Base-by-base conservation (phyloP, 2,888 invertebrate species). In the Cephus runcator region DNA sequence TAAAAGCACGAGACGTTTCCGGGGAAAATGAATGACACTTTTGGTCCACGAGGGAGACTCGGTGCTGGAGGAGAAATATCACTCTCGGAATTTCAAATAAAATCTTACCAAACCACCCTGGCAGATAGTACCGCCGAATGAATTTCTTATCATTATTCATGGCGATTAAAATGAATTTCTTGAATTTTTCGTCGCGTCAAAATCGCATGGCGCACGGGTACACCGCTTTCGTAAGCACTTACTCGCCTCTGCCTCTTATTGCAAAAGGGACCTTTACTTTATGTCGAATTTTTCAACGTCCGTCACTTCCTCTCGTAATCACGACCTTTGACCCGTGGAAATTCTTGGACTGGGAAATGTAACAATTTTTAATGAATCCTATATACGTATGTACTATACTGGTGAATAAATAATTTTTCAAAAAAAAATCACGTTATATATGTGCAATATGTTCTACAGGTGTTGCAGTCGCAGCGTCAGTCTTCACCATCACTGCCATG, bases 401-500 rank as follows among this genome's bases (percentile, higher is more conserved):
- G 12, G 12, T 12, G 15, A 40, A 40, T 40, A 15, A 40, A 40
- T 40, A 1, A 0, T 40, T 15, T 40, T 40, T 4, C 0, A 15
- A 40, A 40, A 40, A 15, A 12, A 12, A 1, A 12, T 3, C 15
- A 15, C 15, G 15, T 40, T 12, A 40, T 40, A 40, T 15, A 40
- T 40, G 0, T 12, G 12, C 0, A 35, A 12, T 12, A 0, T 35
- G 1, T 40, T 40, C 4, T 4, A 12, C 92, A 96, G 96, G 95
- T 77, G 95, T 96, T 35, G 94, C 96, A n/a, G 96, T 96, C 4
- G 95, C 95, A 0, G 95, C 96, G 0, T 96, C 96, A 86, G 95
- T 96, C 75, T 96, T 96, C 89, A 96, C 96, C 0, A 96, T 96
- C 85, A 95, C 95, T 1, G 95, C 95, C 0, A 95, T 96, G 95